Evolutionary conservation across 2,113 vertebrate genomes (phyloP).

Genomic region (Melanerpes aurifrons): DNA sequence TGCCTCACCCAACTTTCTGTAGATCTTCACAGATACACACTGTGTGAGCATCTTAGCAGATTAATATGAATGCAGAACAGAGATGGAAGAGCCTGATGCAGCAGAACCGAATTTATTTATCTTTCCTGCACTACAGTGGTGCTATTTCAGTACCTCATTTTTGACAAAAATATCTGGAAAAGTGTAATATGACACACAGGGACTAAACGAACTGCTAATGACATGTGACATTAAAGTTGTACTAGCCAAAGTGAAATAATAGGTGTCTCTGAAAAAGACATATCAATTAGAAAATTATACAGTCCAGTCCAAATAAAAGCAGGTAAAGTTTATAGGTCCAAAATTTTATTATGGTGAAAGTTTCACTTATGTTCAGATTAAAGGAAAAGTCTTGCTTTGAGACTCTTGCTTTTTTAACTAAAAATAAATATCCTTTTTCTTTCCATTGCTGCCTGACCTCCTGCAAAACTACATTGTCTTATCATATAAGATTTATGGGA

Average conservation of each 20-base stretch:
- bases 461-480: not conserved
- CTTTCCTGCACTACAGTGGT: not conserved
- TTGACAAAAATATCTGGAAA: not conserved
- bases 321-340: not conserved
- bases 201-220: not conserved
- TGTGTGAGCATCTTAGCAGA: not conserved
- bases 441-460: not conserved
- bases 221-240: not conserved
- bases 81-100: not conserved
- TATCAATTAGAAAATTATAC: not conserved
- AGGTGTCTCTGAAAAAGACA: not conserved
- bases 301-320: not conserved
- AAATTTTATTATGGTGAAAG: not conserved
- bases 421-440: not conserved
- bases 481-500: not conserved
- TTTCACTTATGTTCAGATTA: not conserved
- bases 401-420: not conserved
- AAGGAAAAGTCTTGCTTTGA: not conserved
- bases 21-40: not conserved
- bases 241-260: not conserved
- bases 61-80: not conserved
- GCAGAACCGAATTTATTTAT: not conserved
- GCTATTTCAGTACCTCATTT: not conserved
- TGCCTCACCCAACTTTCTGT: not conserved
- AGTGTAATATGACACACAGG: not conserved